Evolutionary conservation across 2,888 invertebrate genomes (phyloP).

Genomic region (Tetragonula carbonaria): DNA sequence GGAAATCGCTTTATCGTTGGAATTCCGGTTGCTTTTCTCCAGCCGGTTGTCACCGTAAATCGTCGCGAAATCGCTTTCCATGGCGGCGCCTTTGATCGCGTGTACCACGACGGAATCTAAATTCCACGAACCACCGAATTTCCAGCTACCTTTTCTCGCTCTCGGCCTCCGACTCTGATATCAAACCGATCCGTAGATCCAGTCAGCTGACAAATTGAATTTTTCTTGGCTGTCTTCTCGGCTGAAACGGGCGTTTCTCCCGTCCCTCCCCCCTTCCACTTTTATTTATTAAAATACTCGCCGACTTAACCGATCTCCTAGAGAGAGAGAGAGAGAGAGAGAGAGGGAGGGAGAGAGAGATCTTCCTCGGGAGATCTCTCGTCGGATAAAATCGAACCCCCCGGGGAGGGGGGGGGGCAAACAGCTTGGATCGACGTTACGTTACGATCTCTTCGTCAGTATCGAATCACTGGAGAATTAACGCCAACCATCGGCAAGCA

Average conservation of each 20-base stretch:
- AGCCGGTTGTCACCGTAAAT: conserved; percentile 1
- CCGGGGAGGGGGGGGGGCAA: no score
- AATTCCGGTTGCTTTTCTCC: background rate
- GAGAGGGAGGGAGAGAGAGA: no score
- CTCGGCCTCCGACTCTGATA: background rate
- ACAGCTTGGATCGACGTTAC: no score
- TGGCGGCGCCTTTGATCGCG: conserved; percentile 15
- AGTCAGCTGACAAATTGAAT: conserved; percentile 53
- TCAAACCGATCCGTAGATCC: conserved; percentile 14
- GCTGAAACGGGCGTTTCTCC: conserved; percentile 5
- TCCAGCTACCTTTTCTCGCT: background rate
- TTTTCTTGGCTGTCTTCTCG: conserved; percentile 12
- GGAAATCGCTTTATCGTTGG: conserved; percentile 7
- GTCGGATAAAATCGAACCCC: no score
- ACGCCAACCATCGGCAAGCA: no score
- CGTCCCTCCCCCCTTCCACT: no score
- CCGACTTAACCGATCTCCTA: background rate
- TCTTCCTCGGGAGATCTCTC: no score
- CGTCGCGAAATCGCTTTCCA: conserved; percentile 12
- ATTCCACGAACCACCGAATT: conserved; percentile 20
- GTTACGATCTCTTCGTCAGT: no score
- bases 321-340: no score
- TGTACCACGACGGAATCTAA: conserved; percentile 12
- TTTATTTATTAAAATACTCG: conserved; percentile 62
- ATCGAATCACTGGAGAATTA: no score